These are phyloP conservation scores for Lasioglossum zephyrum DNA, from an alignment of 2,888 invertebrate genomes.

Conservation along the genomic window DNA sequence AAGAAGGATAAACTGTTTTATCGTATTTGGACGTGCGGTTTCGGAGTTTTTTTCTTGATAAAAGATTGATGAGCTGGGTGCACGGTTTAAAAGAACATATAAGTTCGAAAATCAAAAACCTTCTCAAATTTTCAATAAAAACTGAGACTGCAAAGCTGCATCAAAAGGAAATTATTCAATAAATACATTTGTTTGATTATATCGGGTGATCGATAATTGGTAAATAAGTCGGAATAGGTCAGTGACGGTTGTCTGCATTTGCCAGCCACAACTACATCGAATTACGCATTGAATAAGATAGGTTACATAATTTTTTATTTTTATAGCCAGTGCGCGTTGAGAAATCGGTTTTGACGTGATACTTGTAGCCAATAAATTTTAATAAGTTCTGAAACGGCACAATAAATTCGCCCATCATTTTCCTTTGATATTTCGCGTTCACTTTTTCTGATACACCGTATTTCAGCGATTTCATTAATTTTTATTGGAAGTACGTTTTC, in stretches of 20 bases:
- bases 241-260: too few species aligned
- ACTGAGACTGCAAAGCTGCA: too few species aligned
- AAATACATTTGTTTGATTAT: too few species aligned
- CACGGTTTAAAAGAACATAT: background rate
- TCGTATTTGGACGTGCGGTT: background rate
- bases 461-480: slow-evolving; percentile 1
- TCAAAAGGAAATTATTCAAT: too few species aligned
- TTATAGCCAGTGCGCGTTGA: background rate
- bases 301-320: background rate
- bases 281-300: too few species aligned
- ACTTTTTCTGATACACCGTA: background rate
- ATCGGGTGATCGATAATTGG: too few species aligned
- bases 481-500: background rate
- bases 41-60: background rate
- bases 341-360: background rate
- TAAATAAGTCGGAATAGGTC: too few species aligned
- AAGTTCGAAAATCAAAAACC: background rate
- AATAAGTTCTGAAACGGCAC: background rate
- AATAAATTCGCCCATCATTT: background rate
- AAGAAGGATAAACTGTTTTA: background rate
- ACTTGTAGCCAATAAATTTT: background rate
- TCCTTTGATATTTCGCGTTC: background rate
- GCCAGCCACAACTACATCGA: too few species aligned
- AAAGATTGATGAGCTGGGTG: background rate
- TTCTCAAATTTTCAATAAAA: too few species aligned